Percentiles rank a stretch among this genome's conserved stretches.
These are phyloP conservation scores for Ophion slaviceki DNA, from an alignment of 2,888 invertebrate species.

Conservation along the genomic window DNA sequence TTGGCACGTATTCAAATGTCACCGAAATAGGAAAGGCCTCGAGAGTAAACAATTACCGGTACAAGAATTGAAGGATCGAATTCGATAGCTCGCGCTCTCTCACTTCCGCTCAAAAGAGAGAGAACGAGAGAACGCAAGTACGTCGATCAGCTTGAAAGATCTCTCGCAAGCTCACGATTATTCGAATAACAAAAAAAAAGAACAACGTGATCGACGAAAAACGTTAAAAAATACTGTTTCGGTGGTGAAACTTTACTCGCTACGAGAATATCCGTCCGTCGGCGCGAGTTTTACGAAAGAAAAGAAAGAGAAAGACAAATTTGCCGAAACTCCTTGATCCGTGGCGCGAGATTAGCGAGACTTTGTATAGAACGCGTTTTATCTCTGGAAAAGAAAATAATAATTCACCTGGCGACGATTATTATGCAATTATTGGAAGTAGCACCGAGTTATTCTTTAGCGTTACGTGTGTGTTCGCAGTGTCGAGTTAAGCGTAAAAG, in stretches of 20 bases:
- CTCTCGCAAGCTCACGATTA: background rate
- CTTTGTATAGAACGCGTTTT: slow-evolving; percentile 14
- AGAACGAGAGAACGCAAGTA: background rate
- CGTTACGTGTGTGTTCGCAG: slow-evolving; percentile 2
- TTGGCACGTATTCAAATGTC: background rate
- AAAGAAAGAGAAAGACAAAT: background rate
- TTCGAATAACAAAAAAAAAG: slow-evolving; percentile 2
- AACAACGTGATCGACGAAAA: background rate
- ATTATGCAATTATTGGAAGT: slow-evolving; percentile 62
- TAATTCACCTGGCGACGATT: slow-evolving; percentile 38
- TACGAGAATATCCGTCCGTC: slow-evolving; percentile 11
- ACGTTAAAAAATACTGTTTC: slow-evolving; percentile 32
- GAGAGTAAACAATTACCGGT: background rate
- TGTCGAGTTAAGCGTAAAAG: slow-evolving; percentile 2
- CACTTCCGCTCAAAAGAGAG: background rate
- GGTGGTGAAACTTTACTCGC: slow-evolving; percentile 18
- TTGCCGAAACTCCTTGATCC: slow-evolving; percentile 21
- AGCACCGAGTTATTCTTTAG: slow-evolving; percentile 62
- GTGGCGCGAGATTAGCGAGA: background rate
- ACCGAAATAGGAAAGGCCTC: background rate
- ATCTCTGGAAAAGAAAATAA: slow-evolving; percentile 20
- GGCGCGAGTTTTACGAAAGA: background rate
- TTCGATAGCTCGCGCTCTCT: background rate
- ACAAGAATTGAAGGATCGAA: background rate
- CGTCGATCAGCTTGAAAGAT: background rate